phyloP scores from a whole-genome alignment of 2,797 vertebrate species.

The Lepilemur ruficaudatus region DNA sequence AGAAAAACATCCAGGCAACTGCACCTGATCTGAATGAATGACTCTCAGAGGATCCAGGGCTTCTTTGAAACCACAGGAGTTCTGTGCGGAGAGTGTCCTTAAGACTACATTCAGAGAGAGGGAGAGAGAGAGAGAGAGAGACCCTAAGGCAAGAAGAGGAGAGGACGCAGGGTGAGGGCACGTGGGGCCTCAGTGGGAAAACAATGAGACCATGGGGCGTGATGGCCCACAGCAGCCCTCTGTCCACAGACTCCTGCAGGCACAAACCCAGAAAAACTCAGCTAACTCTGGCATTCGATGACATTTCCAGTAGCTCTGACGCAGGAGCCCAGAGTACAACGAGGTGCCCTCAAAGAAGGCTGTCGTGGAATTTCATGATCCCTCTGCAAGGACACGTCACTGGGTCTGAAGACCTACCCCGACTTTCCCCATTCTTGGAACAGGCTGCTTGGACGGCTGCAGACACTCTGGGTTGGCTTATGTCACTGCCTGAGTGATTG shows the following conservation, averaged over 20 bases:
- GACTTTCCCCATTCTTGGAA: neutral
- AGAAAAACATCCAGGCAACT: neutral
- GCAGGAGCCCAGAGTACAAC: constrained; percentile 53
- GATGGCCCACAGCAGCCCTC: constrained; percentile 6
- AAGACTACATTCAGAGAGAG: neutral
- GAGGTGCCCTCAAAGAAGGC: constrained; percentile 31
- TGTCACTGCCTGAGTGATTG: neutral
- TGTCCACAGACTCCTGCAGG: constrained; percentile 65
- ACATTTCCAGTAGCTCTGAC: constrained; percentile 65
- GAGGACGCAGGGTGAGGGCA: neutral
- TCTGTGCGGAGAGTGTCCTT: neutral
- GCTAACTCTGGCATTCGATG: constrained; percentile 29
- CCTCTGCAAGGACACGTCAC: constrained; percentile 37
- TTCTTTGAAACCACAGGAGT: neutral
- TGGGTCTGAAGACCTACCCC: neutral
- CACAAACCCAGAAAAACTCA: constrained; percentile 63
- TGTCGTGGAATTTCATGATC: constrained; percentile 34
- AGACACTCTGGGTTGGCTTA: neutral
- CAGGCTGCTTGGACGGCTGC: neutral
- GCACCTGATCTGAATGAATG: neutral
- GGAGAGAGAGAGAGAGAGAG: neutral
- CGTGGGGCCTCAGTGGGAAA: constrained; percentile 60
- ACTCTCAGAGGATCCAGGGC: neutral
- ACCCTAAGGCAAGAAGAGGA: constrained; percentile 4
- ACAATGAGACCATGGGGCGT: constrained; percentile 37